These are phyloP conservation scores for Bruchidius siliquastri DNA, from an alignment of 2,888 invertebrate species.

Conservation along the genomic window DNA sequence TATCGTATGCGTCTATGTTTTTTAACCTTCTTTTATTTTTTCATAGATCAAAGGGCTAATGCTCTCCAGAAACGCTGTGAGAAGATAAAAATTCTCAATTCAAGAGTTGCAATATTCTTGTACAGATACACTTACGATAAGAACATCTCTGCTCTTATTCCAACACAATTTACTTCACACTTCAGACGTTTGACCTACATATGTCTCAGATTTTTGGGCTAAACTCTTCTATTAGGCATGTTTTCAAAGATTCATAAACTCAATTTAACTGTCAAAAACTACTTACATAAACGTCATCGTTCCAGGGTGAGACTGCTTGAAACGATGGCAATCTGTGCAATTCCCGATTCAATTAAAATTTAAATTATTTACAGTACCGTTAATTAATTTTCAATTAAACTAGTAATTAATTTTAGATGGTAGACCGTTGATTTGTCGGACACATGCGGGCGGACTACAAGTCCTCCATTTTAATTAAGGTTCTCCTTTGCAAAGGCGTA, in stretches of 20 bases:
- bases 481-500: slow-evolving; percentile 8
- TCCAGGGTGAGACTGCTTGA: background rate
- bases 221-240: background rate
- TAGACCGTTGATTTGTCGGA: slow-evolving; percentile 19
- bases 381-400: slow-evolving; percentile 24
- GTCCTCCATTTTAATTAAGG: slow-evolving; percentile 21
- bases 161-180: no score
- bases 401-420: slow-evolving; percentile 22
- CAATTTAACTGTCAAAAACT: background rate
- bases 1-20: no score
- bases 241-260: background rate
- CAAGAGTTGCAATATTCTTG: no score
- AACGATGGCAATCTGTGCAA: slow-evolving; percentile 11
- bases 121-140: no score
- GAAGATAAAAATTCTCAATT: no score
- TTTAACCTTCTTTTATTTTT: no score
- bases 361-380: slow-evolving; percentile 22
- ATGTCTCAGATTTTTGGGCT: no score
- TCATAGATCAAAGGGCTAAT: no score
- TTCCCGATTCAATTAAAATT: slow-evolving; percentile 17
- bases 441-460: slow-evolving; percentile 14
- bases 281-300: background rate
- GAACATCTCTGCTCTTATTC: no score
- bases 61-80: no score
- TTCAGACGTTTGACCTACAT: no score